Evolutionary conservation across 2,113 vertebrate species (phyloP).

Genomic region (Hemicordylus capensis): DNA sequence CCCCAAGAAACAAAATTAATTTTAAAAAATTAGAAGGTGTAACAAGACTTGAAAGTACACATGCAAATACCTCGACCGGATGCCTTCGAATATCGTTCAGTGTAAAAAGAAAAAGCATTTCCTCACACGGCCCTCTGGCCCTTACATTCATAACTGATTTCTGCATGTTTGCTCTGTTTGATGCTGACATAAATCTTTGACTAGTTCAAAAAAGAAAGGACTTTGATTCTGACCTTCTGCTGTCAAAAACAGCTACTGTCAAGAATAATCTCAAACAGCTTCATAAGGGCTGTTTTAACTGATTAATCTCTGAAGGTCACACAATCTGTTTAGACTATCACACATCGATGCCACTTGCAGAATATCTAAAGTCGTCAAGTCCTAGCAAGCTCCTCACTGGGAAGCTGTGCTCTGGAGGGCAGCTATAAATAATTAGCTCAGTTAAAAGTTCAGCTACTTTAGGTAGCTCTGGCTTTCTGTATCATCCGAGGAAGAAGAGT

Average conservation of each 20-base stretch:
- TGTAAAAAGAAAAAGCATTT: slow-evolving; percentile 49
- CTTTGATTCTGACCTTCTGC: slow-evolving; percentile 86
- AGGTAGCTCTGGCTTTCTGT: slow-evolving; percentile 76
- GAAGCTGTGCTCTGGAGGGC: slow-evolving; percentile 76
- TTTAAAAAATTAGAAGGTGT: slow-evolving; percentile 22
- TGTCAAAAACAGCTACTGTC: slow-evolving; percentile 85
- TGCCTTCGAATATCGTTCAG: slow-evolving; percentile 58
- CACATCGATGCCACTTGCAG: slow-evolving; percentile 78
- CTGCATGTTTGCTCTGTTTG: slow-evolving; percentile 77
- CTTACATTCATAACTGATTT: slow-evolving; percentile 71
- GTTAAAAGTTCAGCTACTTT: slow-evolving; percentile 83
- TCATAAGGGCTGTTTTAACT: slow-evolving; percentile 83
- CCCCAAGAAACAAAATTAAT: slow-evolving; percentile 56
- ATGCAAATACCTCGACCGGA: slow-evolving; percentile 50
- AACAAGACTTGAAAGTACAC: slow-evolving; percentile 23
- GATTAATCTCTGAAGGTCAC: slow-evolving; percentile 87
- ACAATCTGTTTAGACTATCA: slow-evolving; percentile 81
- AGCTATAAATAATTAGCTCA: slow-evolving; percentile 83
- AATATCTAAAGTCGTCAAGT: slow-evolving; percentile 80
- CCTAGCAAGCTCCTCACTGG: slow-evolving; percentile 69
- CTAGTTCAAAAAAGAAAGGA: slow-evolving; percentile 78
- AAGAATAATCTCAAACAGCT: slow-evolving; percentile 86
- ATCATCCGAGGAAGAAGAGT: slow-evolving; percentile 62
- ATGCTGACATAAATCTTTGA: slow-evolving; percentile 80
- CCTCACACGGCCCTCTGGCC: slow-evolving; percentile 6